Evolutionary conservation across 2,113 vertebrate genomes (phyloP).

Genomic region (Platysteira castanea): DNA sequence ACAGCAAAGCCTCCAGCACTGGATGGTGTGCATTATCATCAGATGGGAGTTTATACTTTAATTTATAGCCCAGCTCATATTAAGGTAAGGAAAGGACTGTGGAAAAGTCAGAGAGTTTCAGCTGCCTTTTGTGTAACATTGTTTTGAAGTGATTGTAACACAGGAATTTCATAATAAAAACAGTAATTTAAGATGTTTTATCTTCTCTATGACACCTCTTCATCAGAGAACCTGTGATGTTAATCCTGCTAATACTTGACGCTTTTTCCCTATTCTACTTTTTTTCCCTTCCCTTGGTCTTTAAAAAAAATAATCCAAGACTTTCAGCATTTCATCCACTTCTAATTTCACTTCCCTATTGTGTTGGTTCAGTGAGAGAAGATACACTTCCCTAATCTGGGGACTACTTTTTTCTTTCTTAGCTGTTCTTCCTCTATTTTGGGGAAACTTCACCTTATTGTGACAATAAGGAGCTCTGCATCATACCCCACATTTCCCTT

Average conservation of each 20-base stretch:
- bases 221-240: neutral
- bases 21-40: neutral
- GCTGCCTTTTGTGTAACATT: neutral
- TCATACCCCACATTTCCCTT: neutral
- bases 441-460: neutral
- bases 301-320: neutral
- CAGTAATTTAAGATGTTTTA: neutral
- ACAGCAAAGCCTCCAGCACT: neutral
- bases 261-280: neutral
- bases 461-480: neutral
- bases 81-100: neutral
- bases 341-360: constrained; percentile 34
- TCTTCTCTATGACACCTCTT: neutral
- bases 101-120: neutral
- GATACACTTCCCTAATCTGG: constrained; percentile 4
- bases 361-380: neutral
- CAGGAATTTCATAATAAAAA: neutral
- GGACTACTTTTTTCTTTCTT: constrained; percentile 15
- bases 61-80: neutral
- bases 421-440: constrained; percentile 32
- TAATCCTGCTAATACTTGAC: neutral
- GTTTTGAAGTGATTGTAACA: neutral
- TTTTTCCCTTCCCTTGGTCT: neutral
- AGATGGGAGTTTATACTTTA: neutral
- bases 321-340: neutral